A percentile compares a stretch with the other conserved stretches of the same genome.
Evolutionary conservation across 2,888 invertebrate species (phyloP).

Genomic region (Parnassius orleans): DNA sequence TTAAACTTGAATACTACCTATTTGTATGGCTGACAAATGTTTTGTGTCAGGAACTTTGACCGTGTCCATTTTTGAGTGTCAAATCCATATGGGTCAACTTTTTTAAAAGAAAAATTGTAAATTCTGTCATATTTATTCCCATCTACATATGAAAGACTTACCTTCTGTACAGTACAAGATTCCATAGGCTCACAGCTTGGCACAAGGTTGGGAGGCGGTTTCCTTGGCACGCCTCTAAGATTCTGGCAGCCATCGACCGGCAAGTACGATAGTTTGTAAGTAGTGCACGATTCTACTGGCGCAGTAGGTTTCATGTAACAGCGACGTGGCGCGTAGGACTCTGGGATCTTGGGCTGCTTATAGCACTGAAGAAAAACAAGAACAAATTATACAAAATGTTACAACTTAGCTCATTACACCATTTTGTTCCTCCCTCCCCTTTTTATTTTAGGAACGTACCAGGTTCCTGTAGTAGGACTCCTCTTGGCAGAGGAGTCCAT

Average conservation of each 20-base stretch:
- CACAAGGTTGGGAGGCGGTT: constrained; percentile 58
- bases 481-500: too few relatives aligned
- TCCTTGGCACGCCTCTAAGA: constrained; percentile 57
- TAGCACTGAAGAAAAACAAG: constrained; percentile 54
- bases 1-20: too few relatives aligned
- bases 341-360: constrained; percentile 80
- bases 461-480: too few relatives aligned
- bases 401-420: neutral
- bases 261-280: constrained; percentile 84
- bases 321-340: constrained; percentile 79
- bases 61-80: too few relatives aligned
- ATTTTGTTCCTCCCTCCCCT: neutral
- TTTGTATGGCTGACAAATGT: too few relatives aligned
- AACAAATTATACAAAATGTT: too few relatives aligned
- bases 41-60: too few relatives aligned
- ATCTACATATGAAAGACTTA: constrained; percentile 46
- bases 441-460: too few relatives aligned
- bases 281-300: constrained; percentile 82
- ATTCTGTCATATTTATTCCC: constrained; percentile 33
- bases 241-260: constrained; percentile 68
- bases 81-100: too few relatives aligned
- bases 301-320: constrained; percentile 80
- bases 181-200: constrained; percentile 74
- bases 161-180: constrained; percentile 66
- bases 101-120: too few relatives aligned